Evolutionary conservation across 92 coral and sea anemone species (phyloP), one percentile per base, ranked within the genome.

Genomic region (Paragorgia papillata): DNA sequence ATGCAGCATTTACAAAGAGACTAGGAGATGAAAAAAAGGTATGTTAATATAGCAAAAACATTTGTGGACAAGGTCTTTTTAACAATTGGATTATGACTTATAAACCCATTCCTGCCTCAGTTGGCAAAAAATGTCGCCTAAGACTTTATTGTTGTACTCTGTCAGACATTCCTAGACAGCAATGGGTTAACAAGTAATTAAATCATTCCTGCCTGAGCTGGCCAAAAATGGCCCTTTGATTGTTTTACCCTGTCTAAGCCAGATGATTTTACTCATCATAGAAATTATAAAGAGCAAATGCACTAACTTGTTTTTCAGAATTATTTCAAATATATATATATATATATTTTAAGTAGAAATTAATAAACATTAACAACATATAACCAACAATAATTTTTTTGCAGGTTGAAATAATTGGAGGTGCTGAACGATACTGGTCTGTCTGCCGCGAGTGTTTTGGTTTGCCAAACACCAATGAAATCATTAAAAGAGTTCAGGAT

Each of bases 381-480:
- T 66, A 37, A 24, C 55, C 19, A 27, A 58, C 8, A 7, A 7
- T n/a, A 4, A 19, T 18, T 58, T 55, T 26, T 22, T 64, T 60
- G 19, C 34, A 90, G 96, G 85, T 95, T 73, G 97, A 95, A 66
- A 90, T 95, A 6, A 95, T 95, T 46, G 99, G 99, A 37, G 99
- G 99, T 54, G 95, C 99, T 32, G 99, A 95, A 51, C 85, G 92
- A 55, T 95, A 95, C 87, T 91, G 92, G 99, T 88, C 99, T 0
- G 99, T 95, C 14, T 95, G 99, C 41, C 69, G 99, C 63, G 97
- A 91, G 22, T 95, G 99, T 50, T 95, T 62, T 21, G 60, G 64
- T 40, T 77, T 88, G 43, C 78, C 78, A 12, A 54, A 71, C 50
- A 71, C 22, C 41, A 53, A 71, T 37, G 78, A 71, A 34, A 71